A percentile compares a stretch with the other conserved stretches of the same genome.
Conservation (phyloP, 2,113 vertebrate genomes). For the Harpagus bidentatus region DNA sequence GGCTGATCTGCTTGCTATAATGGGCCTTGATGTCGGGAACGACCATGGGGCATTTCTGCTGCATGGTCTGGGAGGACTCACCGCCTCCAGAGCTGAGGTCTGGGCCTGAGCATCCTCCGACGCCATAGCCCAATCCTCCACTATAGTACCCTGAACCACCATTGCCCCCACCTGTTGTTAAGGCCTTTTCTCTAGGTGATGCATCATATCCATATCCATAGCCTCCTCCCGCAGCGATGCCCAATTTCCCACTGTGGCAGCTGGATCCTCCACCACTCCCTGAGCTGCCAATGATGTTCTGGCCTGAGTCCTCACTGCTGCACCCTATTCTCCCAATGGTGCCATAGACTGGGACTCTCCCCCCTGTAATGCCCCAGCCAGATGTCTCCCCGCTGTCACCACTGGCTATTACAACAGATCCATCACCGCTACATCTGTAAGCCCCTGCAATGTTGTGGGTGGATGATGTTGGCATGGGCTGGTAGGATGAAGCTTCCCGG, state of each 20-base stretch:
- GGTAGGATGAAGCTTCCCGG: background rate
- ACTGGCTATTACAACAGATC: background rate
- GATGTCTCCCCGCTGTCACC: background rate
- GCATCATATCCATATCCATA: rapidly evolving
- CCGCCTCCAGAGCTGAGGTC: background rate
- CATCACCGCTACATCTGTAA: rapidly evolving
- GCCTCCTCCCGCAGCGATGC: rapidly evolving
- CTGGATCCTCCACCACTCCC: background rate
- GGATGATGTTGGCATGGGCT: background rate
- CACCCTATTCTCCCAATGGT: rapidly evolving
- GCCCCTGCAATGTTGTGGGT: background rate
- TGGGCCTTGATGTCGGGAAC: background rate
- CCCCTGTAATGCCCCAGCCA: background rate
- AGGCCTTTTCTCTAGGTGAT: background rate
- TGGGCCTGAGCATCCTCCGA: rapidly evolving
- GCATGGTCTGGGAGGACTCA: background rate
- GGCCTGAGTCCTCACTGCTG: background rate
- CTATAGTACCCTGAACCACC: background rate
- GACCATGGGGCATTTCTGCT: background rate
- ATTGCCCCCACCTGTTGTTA: rapidly evolving
- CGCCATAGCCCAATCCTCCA: rapidly evolving
- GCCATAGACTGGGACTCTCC: background rate
- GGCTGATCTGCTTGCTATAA: conserved; percentile 13
- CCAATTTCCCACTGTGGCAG: background rate
- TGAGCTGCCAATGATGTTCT: rapidly evolving